Evolutionary conservation across 2,888 invertebrate species (phyloP), one percentile per base, ranked within the genome.

Genomic region (Calephelis perditalis): DNA sequence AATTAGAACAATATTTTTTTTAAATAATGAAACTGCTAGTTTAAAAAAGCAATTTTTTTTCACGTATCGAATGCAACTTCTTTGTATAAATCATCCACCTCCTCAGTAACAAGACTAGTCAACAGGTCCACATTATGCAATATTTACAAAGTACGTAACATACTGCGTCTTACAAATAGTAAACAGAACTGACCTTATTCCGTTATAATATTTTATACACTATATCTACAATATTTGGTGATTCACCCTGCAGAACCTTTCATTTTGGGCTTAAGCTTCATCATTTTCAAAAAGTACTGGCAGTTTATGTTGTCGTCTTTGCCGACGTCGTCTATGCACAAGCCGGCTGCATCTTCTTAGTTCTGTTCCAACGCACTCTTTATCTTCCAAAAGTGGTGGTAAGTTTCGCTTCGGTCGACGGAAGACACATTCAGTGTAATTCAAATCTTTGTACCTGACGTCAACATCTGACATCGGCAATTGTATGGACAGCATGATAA

Each of bases 381-480:
- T 84, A 67, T 88, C 88, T 66, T 89, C 89, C 0, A 86, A 87
- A 26, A 89, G 67, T 2, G 89, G 81, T 7, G 89, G 81, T 5
- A 89, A 70, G 47, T 73, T 77, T 46, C 86, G 75, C 65, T 85
- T 86, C 2, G 84, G 79, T 1, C 86, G 76, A 8, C 81, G 73
- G 8, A 87, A 86, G 26, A 84, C 52, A 52, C 52, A 52, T 15
- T 52, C 52, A 6, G 52, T 52, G 0, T 83, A 85, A 64, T 81
- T 84, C n/a, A 77, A 68, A 54, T 86, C 86, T 56, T 84, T 87
- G 62, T 75, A 74, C 69, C 82, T 74, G 62, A 87, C 85, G 63
- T 85, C 86, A 0, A 85, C 82, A 70, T 86, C 85, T 8, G 75
- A 71, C 40, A 76, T 71, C 40, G 80, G 67, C 36, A 76, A 71